These are phyloP conservation scores for Neolamprologus longior DNA, from an alignment of 2,113 vertebrate genomes.

Conservation along the genomic window DNA sequence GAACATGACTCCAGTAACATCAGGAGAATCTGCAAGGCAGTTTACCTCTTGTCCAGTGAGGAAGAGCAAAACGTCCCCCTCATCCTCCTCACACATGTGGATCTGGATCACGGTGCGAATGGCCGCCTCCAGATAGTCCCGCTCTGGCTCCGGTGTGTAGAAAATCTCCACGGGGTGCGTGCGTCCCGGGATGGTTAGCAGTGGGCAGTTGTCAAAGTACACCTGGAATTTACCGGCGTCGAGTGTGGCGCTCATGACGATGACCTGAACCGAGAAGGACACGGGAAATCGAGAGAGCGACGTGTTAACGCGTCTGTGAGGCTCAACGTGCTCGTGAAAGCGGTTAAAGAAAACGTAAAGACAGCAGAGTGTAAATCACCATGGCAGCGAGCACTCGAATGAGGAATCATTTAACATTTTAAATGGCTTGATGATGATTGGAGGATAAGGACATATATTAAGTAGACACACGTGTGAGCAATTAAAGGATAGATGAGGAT, in stretches of 20 bases:
- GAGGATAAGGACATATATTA: not conserved
- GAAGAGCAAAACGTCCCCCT: conserved; percentile 89
- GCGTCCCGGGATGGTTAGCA: conserved; percentile 91
- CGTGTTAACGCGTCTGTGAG: not conserved
- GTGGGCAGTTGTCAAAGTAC: conserved; percentile 93
- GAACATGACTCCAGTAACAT: not conserved
- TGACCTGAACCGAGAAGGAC: conserved; percentile 73
- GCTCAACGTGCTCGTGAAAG: not conserved
- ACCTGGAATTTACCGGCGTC: conserved; percentile 98
- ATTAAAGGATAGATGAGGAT: not conserved
- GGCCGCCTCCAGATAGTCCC: conserved; percentile 94
- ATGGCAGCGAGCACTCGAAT: not conserved
- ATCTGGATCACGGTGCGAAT: conserved; percentile 95
- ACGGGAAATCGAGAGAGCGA: fast-evolving
- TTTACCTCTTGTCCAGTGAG: conserved; percentile 95
- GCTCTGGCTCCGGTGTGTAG: conserved; percentile 93
- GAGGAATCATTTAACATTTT: not conserved
- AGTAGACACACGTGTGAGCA: not conserved
- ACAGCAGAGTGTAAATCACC: not conserved
- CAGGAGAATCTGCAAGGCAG: not conserved
- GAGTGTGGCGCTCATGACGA: conserved; percentile 94
- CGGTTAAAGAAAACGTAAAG: not conserved
- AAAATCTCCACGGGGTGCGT: conserved; percentile 98
- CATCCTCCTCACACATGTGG: conserved; percentile 95
- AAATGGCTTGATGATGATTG: not conserved